A percentile compares a stretch with the other conserved stretches of the same genome.
These are phyloP conservation scores for Kryptolebias marmoratus DNA, from an alignment of 2,113 vertebrate species.

Conservation along the genomic window DNA sequence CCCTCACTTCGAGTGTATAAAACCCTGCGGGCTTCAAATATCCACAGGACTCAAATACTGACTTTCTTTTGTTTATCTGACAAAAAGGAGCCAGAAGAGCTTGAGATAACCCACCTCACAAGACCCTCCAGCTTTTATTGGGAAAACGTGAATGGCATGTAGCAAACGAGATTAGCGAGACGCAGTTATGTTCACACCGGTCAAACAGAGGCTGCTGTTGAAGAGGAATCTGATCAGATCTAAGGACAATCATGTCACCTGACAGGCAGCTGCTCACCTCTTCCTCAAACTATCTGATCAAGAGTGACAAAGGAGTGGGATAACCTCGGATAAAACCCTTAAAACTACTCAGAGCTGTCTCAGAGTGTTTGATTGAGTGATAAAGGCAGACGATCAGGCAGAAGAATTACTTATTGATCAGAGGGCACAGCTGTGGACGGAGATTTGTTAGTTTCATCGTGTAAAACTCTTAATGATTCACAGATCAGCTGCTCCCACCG, in stretches of 20 bases:
- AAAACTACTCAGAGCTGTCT: background rate
- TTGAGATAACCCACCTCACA: background rate
- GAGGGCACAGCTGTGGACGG: background rate
- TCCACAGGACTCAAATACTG: no score
- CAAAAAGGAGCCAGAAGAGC: background rate
- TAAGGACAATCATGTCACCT: conserved; percentile 7
- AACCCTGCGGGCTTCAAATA: no score
- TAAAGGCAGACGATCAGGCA: no score
- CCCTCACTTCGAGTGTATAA: no score
- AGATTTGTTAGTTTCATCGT: background rate
- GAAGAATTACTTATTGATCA: background rate
- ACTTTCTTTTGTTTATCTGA: no score
- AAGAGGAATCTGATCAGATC: conserved; percentile 2
- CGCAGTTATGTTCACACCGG: background rate
- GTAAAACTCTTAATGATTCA: background rate
- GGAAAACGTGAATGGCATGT: conserved; percentile 15
- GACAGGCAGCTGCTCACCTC: background rate
- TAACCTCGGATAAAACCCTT: background rate
- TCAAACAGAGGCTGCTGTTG: background rate
- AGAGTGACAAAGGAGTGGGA: background rate
- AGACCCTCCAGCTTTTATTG: conserved; percentile 15
- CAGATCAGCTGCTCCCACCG: background rate
- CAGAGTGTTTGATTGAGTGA: background rate
- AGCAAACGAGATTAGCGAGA: conserved; percentile 43
- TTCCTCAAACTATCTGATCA: background rate